phyloP scores from a whole-genome alignment of 2,888 invertebrate species.

The Ophioninae sp. region DNA sequence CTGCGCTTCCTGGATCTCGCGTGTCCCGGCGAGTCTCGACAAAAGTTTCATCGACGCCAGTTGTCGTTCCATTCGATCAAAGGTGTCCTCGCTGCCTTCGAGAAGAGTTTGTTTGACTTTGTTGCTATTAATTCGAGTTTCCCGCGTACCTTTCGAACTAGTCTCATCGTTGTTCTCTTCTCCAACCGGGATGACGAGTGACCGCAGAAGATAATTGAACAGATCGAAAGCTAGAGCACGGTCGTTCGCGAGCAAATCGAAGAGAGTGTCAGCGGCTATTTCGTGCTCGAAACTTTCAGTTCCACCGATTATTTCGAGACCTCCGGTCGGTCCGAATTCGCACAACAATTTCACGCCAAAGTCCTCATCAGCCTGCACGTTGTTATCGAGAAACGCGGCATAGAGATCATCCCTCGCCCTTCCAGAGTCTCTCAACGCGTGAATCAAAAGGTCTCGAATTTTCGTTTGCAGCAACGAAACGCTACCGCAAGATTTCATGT shows the following conservation, averaged over 20 bases:
- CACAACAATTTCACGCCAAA: conserved; percentile 73
- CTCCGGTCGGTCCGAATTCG: conserved; percentile 72
- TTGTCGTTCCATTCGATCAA: conserved; percentile 73
- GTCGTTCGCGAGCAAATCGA: conserved; percentile 75
- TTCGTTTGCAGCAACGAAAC: conserved; percentile 69
- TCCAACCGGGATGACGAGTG: conserved; percentile 66
- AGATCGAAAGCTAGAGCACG: conserved; percentile 73
- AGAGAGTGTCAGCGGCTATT: conserved; percentile 76
- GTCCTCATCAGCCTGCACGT: conserved; percentile 59
- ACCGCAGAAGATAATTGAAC: conserved; percentile 79
- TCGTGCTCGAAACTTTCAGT: conserved; percentile 71
- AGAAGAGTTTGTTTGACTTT: conserved; percentile 54
- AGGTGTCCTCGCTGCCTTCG: conserved; percentile 68
- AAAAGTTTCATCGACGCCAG: conserved; percentile 76
- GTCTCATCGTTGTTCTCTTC: neutral
- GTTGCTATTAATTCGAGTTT: neutral
- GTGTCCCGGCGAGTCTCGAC: conserved; percentile 75
- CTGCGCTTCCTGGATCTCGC: conserved; percentile 76
- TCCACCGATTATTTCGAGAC: conserved; percentile 70
- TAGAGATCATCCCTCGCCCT: conserved; percentile 67
- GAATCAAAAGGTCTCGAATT: conserved; percentile 69
- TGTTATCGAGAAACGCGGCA: conserved; percentile 70
- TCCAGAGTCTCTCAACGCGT: conserved; percentile 68
- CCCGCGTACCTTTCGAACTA: neutral
- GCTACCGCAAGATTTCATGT: conserved; percentile 70